Evolutionary conservation across 2,113 vertebrate species (phyloP).

Genomic region (Pterocles gutturalis): DNA sequence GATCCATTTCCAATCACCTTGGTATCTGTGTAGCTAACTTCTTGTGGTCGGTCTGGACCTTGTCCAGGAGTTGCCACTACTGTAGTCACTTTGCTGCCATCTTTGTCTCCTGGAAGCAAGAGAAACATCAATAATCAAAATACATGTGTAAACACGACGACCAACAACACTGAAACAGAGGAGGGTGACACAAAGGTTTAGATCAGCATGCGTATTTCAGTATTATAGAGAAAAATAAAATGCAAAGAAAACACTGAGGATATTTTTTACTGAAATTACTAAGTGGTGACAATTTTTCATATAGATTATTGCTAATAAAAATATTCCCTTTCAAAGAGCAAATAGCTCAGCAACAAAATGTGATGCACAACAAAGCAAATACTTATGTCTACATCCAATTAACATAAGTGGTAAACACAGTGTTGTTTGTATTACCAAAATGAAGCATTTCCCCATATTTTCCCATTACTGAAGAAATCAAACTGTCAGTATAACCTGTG

Average conservation of each 20-base stretch:
- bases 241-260: neutral
- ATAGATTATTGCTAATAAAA: neutral
- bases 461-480: neutral
- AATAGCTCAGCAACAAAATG: neutral
- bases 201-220: neutral
- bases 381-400: neutral
- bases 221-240: neutral
- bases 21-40: conserved; percentile 99
- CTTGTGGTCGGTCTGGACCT: conserved; percentile 96
- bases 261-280: neutral
- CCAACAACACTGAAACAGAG: neutral
- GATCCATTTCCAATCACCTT: conserved; percentile 99
- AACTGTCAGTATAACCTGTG: neutral
- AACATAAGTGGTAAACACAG: neutral
- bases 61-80: conserved; percentile 98
- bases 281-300: neutral
- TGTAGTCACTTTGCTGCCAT: conserved; percentile 98
- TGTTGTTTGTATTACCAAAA: neutral
- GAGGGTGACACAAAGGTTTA: neutral
- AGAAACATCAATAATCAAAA: neutral
- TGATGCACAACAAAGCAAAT: neutral
- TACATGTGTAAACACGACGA: fast-evolving
- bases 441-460: neutral
- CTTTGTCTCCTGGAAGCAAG: conserved; percentile 90
- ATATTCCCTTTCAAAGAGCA: neutral